Conservation (phyloP, 2,888 invertebrate species). For the Macropis europaea region DNA sequence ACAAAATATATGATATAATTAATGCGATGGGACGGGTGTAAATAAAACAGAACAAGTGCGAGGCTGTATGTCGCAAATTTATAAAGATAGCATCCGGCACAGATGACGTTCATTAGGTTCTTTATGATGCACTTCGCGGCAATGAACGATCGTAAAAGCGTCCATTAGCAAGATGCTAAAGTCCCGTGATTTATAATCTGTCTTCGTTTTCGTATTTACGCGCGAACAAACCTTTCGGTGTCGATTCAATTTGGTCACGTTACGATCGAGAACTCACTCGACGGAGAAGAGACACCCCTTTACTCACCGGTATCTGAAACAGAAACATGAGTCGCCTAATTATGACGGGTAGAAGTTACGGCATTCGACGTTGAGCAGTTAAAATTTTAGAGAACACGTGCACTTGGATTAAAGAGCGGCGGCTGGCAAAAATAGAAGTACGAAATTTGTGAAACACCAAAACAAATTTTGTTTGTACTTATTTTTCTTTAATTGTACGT, state of each 20-base stretch:
- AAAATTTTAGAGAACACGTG: too few relatives aligned
- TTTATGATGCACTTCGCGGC: conserved; percentile 57
- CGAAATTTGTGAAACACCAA: too few relatives aligned
- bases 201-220: conserved; percentile 34
- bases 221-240: conserved; percentile 4
- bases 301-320: conserved; percentile 62
- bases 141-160: conserved; percentile 59
- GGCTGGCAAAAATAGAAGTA: too few relatives aligned
- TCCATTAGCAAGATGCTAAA: conserved; percentile 49
- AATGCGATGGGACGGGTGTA: conserved; percentile 12
- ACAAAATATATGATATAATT: too few relatives aligned
- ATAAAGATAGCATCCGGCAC: conserved; percentile 38
- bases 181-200: conserved; percentile 47
- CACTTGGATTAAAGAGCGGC: too few relatives aligned
- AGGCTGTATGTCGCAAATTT: conserved; percentile 24
- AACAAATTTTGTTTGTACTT: too few relatives aligned
- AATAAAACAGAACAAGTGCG: conserved; percentile 29
- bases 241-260: conserved; percentile 12
- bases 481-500: too few relatives aligned
- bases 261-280: conserved; percentile 6
- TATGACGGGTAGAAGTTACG: too few relatives aligned
- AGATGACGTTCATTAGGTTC: conserved; percentile 43
- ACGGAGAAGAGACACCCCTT: background rate
- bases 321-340: too few relatives aligned
- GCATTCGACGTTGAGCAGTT: too few relatives aligned